Evolutionary conservation across 2,797 vertebrate genomes (phyloP).

Genomic region (Scleropages formosus): DNA sequence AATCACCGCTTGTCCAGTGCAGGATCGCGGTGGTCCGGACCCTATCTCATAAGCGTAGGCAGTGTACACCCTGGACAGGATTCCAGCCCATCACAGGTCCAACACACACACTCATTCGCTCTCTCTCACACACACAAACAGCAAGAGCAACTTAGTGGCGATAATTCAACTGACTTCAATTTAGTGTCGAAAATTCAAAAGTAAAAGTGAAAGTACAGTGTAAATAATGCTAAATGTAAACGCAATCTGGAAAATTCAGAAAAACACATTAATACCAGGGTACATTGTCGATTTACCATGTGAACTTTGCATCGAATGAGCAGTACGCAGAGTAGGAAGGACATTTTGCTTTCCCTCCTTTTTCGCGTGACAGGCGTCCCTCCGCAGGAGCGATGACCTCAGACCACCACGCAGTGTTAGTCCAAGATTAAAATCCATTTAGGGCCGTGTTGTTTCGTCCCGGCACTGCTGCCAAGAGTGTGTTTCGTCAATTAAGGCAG

Average conservation of each 20-base stretch:
- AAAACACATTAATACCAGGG: too few species aligned
- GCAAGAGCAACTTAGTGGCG: background rate
- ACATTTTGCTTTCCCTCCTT: conserved; percentile 12
- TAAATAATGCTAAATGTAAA: too few species aligned
- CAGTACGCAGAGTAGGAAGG: conserved; percentile 16
- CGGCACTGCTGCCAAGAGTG: conserved; percentile 14
- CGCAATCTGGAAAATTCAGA: too few species aligned
- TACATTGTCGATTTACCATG: too few species aligned
- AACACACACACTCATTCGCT: background rate
- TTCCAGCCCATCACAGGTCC: too few species aligned
- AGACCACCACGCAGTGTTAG: background rate
- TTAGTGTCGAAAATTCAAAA: too few species aligned
- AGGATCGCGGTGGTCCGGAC: too few species aligned
- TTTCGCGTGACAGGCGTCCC: conserved; percentile 13
- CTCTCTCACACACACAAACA: background rate
- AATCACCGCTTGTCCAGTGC: too few species aligned
- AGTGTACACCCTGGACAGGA: too few species aligned
- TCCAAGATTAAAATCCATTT: conserved; percentile 29
- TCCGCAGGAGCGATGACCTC: background rate
- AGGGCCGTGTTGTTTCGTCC: conserved; percentile 2
- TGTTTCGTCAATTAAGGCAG: conserved; percentile 50
- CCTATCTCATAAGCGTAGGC: too few species aligned
- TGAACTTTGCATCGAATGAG: conserved; percentile 41
- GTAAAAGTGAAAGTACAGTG: too few species aligned
- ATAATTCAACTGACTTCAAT: background rate